These are phyloP conservation scores for Polydrusus tereticollis DNA, from an alignment of 2,888 invertebrate species.

Conservation along the genomic window DNA sequence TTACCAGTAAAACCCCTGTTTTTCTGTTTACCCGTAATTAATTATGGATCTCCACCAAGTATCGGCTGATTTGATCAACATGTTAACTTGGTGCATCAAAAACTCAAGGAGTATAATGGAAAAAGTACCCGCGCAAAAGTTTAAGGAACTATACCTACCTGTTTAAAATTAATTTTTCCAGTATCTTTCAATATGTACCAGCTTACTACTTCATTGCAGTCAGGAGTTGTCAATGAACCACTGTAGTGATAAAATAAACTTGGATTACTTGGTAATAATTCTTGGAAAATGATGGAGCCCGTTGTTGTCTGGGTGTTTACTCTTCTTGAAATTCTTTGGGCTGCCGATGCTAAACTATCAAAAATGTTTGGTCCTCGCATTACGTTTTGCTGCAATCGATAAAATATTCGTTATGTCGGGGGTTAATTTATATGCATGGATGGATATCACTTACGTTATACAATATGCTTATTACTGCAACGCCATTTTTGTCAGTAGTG, in stretches of 20 bases:
- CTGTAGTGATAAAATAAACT: not conserved
- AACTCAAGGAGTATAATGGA: no score
- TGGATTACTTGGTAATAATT: not conserved
- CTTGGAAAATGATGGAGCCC: not conserved
- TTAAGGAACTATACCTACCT: not conserved
- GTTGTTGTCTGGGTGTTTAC: not conserved
- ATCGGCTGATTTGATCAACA: no score
- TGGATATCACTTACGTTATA: conserved; percentile 5
- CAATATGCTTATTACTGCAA: not conserved
- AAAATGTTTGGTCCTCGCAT: not conserved
- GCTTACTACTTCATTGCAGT: not conserved
- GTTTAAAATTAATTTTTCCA: not conserved
- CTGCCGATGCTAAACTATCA: not conserved
- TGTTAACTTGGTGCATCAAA: no score
- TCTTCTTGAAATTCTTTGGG: not conserved
- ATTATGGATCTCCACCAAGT: no score
- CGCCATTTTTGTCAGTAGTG: not conserved
- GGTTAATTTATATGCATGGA: no score
- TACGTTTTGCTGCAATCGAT: not conserved
- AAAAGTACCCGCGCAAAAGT: no score
- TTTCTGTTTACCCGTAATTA: no score
- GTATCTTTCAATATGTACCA: not conserved
- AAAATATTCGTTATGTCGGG: not conserved
- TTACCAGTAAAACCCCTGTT: no score
- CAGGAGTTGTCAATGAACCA: not conserved